These are phyloP conservation scores for Bombus pascuorum DNA, from an alignment of 1,140 invertebrate genomes.

Conservation along the genomic window DNA sequence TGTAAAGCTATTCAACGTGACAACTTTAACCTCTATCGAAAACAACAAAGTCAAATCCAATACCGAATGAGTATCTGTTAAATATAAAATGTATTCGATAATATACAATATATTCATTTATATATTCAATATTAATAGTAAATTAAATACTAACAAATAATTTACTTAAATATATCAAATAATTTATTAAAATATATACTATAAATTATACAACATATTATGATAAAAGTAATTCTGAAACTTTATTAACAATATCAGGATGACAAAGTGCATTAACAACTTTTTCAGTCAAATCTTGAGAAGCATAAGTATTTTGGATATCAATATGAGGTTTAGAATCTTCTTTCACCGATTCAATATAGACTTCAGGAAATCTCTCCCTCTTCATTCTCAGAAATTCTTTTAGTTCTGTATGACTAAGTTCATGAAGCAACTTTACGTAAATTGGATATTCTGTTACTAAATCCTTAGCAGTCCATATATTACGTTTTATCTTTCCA, in stretches of 20 bases:
- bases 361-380: constrained; percentile 55
- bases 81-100: background rate
- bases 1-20: background rate
- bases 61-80: background rate
- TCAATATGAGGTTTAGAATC: constrained; percentile 9
- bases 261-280: constrained; percentile 78
- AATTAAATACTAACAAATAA: background rate
- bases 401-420: constrained; percentile 65
- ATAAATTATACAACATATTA: background rate
- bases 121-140: background rate
- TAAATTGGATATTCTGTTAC: constrained; percentile 63
- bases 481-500: constrained; percentile 33
- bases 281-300: constrained; percentile 62
- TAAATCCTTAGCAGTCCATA: constrained; percentile 64
- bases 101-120: background rate
- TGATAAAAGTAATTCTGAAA: constrained; percentile 60
- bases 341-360: background rate
- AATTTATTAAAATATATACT: background rate
- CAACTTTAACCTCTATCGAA: background rate
- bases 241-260: constrained; percentile 72
- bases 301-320: background rate
- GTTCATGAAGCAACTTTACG: constrained; percentile 62
- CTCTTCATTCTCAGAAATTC: constrained; percentile 63
- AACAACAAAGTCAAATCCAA: background rate
- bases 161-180: constrained; percentile 9